A percentile compares a stretch with the other conserved stretches of the same genome.
These are phyloP conservation scores for Habrosyne pyritoides DNA, from an alignment of 2,888 invertebrate genomes.

Conservation along the genomic window DNA sequence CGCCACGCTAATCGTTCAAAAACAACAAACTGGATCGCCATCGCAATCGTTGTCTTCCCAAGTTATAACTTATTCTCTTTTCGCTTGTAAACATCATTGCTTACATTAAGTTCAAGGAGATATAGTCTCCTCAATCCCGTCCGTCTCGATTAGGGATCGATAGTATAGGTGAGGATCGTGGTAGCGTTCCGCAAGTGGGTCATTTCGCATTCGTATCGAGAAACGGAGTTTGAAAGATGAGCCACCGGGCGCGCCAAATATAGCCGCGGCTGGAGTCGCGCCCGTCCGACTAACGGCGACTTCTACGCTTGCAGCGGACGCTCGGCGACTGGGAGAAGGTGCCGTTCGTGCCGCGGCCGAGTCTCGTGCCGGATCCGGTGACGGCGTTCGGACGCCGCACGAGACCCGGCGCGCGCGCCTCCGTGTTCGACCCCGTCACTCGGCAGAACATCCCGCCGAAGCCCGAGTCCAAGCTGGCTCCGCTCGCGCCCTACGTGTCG, in stretches of 20 bases:
- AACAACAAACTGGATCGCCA: conserved; percentile 28
- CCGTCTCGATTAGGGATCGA: conserved; percentile 29
- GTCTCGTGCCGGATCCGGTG: conserved; percentile 92
- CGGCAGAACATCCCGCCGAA: conserved; percentile 85
- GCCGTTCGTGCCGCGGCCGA: conserved; percentile 93
- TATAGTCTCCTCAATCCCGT: conserved; percentile 22
- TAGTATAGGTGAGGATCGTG: conserved; percentile 38
- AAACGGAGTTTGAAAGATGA: conserved; percentile 70
- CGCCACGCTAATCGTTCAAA: conserved; percentile 15
- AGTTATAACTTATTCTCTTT: conserved; percentile 45
- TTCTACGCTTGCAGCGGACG: conserved; percentile 87
- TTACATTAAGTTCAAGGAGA: conserved; percentile 51
- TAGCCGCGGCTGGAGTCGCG: conserved; percentile 81
- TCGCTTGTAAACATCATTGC: conserved; percentile 75
- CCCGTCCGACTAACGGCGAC: conserved; percentile 79
- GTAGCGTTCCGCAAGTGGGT: conserved; percentile 70
- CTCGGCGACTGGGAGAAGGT: conserved; percentile 94
- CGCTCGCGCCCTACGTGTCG: conserved; percentile 87
- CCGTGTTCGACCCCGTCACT: conserved; percentile 81
- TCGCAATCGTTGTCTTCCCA: conserved; percentile 47
- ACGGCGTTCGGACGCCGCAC: conserved; percentile 91
- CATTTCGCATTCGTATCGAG: conserved; percentile 67
- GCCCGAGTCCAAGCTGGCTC: conserved; percentile 83
- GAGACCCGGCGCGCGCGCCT: conserved; percentile 72
- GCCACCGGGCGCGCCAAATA: conserved; percentile 83